Evolutionary conservation across 1,140 invertebrate genomes (phyloP), one percentile per base, ranked within the genome.

Genomic region (Dolichoris vasculosae): DNA sequence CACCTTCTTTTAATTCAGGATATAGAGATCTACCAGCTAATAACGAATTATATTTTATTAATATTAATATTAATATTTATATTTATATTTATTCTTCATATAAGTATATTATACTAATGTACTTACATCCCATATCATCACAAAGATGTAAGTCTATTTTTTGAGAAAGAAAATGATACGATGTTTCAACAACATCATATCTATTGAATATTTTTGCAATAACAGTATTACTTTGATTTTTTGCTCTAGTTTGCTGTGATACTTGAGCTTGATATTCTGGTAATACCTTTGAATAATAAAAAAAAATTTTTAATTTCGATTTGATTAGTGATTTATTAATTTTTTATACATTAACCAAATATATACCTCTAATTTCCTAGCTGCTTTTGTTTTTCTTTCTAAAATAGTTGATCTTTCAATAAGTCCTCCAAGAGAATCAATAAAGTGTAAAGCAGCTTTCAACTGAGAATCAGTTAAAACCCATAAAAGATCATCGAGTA

Each of bases 401-500:
- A 96, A 94, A 90, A 97, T 93, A 20, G 97, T 97, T 63, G 98
- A 97, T 91, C 96, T 96, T 88, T 97, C 96, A 26, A 99, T 96
- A 6, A 98, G 94, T 55, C 96, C 96, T 75, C 97, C 96, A 11
- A 99, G 94, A 0, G 98, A 99, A 89, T 98, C 97, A 26, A 97
- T 95, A 93, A 99, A 99, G 90, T 98, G 96, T 30, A 99, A 94
- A 51, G 98, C 98, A 51, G 99, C 98, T 89, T 99, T 97, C 26
- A 99, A 93, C 93, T 99, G 99, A 0, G 98, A 98, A 93, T 99
- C 98, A 4, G 99, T 99, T 71, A 99, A 93, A 43, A 99, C 98
- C 99, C 99, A 99, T n/a, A 99, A 94, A 48, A 99, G 94, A 92
- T 99, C 98, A 93, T 99, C 98, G 75, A 99, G 95, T 87, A 99